Evolutionary conservation across 2,888 invertebrate species (phyloP), one percentile per base, ranked within the genome.

Genomic region (Amblyjoppa fuscipennis): DNA sequence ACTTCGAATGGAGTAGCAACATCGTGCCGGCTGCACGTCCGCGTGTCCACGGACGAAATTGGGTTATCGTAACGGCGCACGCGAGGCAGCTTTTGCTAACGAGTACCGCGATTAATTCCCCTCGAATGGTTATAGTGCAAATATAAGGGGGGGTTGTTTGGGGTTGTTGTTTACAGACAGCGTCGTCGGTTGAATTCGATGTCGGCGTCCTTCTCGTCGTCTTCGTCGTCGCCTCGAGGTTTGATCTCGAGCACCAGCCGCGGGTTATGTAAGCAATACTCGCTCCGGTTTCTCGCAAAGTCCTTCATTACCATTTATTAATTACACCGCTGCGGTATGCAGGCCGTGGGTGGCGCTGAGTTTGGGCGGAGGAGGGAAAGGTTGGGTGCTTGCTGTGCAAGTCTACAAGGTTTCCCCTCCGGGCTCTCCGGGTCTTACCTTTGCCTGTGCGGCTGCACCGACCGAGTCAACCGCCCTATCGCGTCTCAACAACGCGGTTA

Each of bases 221-320:
- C 80, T 71, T 61, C 45, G 64, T 31, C 56, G 74, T 66, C 64
- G 86, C 81, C 69, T 56, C 75, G 71, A 77, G 84, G 86, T 82
- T 84, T 87, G 86, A 87, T 87, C 82, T 82, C 59, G 77, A 69
- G 75, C 41, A 68, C 69, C 76, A 41, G 80, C 81, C 45, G 20
- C 53, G 61, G 86, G 86, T 86, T 87, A 84, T 86, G 84, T 80
- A 87, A 86, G 84, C 87, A 84, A 86, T 86, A 83, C 86, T 75
- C 77, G 71, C 74, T 75, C 70, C 80, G 80, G 82, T 80, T 84
- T 74, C 75, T 75, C 49, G 81, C 74, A 71, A 84, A 86, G 76
- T 76, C 84, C 81, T 84, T 84, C 81, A 87, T 86, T 84, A 81
- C 87, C 80, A 86, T 87, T 83, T 86, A 87, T 87, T 84, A 83